Evolutionary conservation across 2,113 vertebrate genomes (phyloP).

Genomic region (Carollia perspicillata): DNA sequence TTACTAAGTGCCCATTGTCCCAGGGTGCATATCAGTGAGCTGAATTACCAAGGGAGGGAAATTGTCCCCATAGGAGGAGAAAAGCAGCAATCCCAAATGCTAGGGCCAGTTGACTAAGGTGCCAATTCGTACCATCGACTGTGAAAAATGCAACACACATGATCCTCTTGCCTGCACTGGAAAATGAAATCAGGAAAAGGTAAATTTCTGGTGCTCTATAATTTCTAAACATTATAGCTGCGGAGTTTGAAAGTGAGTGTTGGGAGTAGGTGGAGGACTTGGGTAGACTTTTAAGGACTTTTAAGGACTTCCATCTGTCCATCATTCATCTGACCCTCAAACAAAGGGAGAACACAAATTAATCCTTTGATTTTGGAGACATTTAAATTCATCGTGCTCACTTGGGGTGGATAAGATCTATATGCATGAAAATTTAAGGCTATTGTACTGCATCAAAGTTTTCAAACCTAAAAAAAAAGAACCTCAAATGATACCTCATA

Average conservation of each 20-base stretch:
- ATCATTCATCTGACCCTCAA: not conserved
- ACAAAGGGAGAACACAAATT: not conserved
- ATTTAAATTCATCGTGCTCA: not conserved
- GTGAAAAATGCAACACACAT: not conserved
- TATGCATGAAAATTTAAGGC: not conserved
- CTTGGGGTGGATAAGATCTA: not conserved
- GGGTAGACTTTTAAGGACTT: constrained; percentile 66
- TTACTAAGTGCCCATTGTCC: not conserved
- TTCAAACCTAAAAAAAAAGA: not conserved
- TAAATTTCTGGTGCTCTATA: constrained; percentile 14
- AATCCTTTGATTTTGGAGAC: not conserved
- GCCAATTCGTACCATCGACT: not conserved
- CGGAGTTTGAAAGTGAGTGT: constrained; percentile 65
- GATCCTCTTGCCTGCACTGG: constrained; percentile 49
- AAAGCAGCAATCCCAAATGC: constrained; percentile 55
- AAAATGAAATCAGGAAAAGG: constrained; percentile 61
- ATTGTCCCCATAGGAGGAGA: constrained; percentile 24
- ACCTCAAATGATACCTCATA: not conserved
- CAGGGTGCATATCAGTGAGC: constrained; percentile 21
- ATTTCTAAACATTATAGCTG: constrained; percentile 62
- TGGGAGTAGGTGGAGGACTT: constrained; percentile 56
- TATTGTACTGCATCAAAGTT: not conserved
- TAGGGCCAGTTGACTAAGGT: not conserved
- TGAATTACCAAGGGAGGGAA: constrained; percentile 43
- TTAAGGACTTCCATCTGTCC: not conserved